Percentiles rank a stretch among this genome's conserved stretches.
phyloP scores from a whole-genome alignment of 2,113 vertebrate genomes.

The Gorsachius goisagi region DNA sequence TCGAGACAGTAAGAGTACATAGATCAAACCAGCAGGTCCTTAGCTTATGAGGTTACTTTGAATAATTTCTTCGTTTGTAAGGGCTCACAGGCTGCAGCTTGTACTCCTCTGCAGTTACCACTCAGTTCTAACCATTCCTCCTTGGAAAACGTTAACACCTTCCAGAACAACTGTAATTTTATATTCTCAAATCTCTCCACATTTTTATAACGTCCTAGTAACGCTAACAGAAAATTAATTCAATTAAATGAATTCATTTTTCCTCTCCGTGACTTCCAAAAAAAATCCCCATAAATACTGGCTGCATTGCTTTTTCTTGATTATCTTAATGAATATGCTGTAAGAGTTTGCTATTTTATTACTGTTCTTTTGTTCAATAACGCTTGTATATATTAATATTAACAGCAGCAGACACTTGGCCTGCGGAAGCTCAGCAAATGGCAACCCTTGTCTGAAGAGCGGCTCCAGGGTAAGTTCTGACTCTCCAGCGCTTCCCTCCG shows the following conservation, averaged over 20 bases:
- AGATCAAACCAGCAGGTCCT: neutral
- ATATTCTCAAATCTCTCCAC: neutral
- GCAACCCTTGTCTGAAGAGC: neutral
- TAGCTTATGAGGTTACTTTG: neutral
- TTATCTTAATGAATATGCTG: neutral
- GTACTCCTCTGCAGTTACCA: neutral
- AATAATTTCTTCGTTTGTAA: neutral
- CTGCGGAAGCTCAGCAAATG: neutral
- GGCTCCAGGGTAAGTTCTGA: neutral
- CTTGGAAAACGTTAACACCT: neutral
- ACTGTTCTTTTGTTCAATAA: neutral
- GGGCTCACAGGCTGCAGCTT: neutral
- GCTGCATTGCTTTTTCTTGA: neutral
- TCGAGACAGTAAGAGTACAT: neutral
- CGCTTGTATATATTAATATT: neutral
- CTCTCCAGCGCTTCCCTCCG: neutral
- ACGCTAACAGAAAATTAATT: neutral
- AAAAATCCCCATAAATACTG: neutral
- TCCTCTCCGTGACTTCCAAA: neutral
- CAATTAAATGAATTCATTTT: neutral
- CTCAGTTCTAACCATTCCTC: neutral
- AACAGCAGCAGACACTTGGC: neutral
- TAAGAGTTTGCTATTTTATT: neutral
- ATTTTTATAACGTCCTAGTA: neutral
- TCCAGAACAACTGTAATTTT: neutral